These are phyloP conservation scores for Neoascia interrupta DNA, from an alignment of 2,888 invertebrate species.

Conservation along the genomic window DNA sequence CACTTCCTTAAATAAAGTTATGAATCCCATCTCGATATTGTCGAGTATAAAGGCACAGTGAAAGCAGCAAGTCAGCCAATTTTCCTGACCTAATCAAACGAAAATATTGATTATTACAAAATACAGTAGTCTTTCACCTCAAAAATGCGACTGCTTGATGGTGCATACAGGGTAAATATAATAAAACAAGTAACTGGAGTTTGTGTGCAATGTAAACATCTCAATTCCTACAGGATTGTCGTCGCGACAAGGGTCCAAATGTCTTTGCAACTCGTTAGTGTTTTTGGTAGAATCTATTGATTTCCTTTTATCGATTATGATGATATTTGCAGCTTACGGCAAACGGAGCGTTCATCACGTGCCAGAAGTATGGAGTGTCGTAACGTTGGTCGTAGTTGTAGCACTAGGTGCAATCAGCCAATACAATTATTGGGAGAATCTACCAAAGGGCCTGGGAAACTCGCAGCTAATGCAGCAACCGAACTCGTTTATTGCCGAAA, in stretches of 20 bases:
- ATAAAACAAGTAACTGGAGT: not conserved
- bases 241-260: conserved; percentile 54
- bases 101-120: conserved; percentile 60
- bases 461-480: conserved; percentile 72
- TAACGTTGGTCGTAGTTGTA: conserved; percentile 69
- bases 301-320: conserved; percentile 30
- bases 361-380: conserved; percentile 72
- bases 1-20: no score
- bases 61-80: not conserved
- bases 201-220: not conserved
- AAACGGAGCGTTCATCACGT: conserved; percentile 75
- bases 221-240: conserved; percentile 58
- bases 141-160: conserved; percentile 61
- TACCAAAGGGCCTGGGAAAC: conserved; percentile 72
- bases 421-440: conserved; percentile 72
- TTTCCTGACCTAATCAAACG: not conserved
- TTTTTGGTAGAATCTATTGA: not conserved
- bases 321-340: conserved; percentile 70
- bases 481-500: conserved; percentile 82
- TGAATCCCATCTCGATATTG: no score
- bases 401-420: conserved; percentile 70
- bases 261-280: conserved; percentile 66
- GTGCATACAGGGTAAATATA: conserved; percentile 61
- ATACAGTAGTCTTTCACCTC: not conserved
- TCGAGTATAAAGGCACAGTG: no score